Percentiles rank a stretch among this genome's conserved stretches.
Evolutionary conservation across 2,113 vertebrate species (phyloP).

Genomic region (Thunnus maccoyii): DNA sequence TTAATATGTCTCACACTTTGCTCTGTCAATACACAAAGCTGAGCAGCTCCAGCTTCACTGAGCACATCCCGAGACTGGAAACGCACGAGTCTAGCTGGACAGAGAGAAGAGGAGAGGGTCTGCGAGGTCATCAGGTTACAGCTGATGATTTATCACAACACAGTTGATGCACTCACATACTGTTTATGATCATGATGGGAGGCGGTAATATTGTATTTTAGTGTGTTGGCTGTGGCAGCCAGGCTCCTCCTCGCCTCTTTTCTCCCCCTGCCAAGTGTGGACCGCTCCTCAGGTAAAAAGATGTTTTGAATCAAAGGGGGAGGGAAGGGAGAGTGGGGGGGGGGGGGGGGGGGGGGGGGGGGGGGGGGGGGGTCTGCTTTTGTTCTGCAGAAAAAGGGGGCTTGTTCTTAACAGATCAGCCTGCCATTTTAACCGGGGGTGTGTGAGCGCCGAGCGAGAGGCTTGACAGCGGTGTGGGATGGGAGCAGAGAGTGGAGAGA

Average conservation of each 20-base stretch:
- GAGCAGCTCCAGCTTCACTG: conserved; percentile 39
- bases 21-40: conserved; percentile 82
- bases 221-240: neutral
- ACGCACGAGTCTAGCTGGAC: neutral
- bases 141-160: neutral
- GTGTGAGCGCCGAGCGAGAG: conserved; percentile 74
- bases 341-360: conserved; percentile 59
- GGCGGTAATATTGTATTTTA: neutral
- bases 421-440: conserved; percentile 85
- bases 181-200: neutral
- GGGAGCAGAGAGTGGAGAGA: conserved; percentile 82
- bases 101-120: neutral
- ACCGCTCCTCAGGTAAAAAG: conserved; percentile 83
- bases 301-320: conserved; percentile 71
- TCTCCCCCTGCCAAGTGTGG: conserved; percentile 46
- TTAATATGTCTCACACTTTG: conserved; percentile 86
- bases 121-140: neutral
- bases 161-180: neutral
- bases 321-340: conserved; percentile 59
- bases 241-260: conserved; percentile 52
- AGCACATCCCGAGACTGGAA: conserved; percentile 5
- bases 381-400: conserved; percentile 86
- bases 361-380: conserved; percentile 79
- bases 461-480: conserved; percentile 81
- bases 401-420: conserved; percentile 83